Base-by-base conservation (phyloP, 1,140 invertebrate species). In the Adoxophyes honmai region DNA sequence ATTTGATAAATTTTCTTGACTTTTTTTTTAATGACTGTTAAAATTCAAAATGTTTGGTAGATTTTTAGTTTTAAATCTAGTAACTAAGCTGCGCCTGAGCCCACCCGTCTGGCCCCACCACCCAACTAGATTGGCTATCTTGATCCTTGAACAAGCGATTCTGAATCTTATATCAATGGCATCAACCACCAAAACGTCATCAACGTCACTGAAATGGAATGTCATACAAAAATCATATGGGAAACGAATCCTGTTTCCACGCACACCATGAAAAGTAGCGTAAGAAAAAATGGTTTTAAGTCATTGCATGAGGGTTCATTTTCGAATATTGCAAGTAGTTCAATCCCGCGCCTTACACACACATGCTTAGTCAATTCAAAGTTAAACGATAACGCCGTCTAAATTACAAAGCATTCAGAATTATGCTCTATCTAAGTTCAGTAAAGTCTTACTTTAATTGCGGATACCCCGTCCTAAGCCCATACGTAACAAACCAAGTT, bases 151-250 rank as follows among this genome's bases (percentile, higher is more conserved):
- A 36, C 52, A 62, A 44, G 36, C 13, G 10, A 74, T 60, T 62
- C 64, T 42, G 18, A 38, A 60, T 67, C 55, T 55, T 81, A 78
- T 53, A 0, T 0, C 0, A 0, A 48, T 10, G 18, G 0, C 6
- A 0, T 10, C 61, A 71, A 62, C 61, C 56, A 33, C 9, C 38
- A 68, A 69, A 68, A 58, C 6, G 33, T 56, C 54, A 4, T 9
- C 14, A 65, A 38, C 34, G 59, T 52, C 44, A 55, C 15, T 59
- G 57, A 68, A 78, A 75, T 67, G 79, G 83, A 84, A 86, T 86
- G 80, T 75, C 74, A 83, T 78, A 83, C 80, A 81, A 78, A 82
- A 83, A 86, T 86, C 81, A 84, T 86, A 86, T 86, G 81, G 78
- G 78, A 79, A 83, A 68, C 64, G 60, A 80, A 86, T 86, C 83